A percentile compares a stretch with the other conserved stretches of the same genome.
Evolutionary conservation across 2,797 vertebrate genomes (phyloP).

Genomic region (Acipenser oxyrinchus): DNA sequence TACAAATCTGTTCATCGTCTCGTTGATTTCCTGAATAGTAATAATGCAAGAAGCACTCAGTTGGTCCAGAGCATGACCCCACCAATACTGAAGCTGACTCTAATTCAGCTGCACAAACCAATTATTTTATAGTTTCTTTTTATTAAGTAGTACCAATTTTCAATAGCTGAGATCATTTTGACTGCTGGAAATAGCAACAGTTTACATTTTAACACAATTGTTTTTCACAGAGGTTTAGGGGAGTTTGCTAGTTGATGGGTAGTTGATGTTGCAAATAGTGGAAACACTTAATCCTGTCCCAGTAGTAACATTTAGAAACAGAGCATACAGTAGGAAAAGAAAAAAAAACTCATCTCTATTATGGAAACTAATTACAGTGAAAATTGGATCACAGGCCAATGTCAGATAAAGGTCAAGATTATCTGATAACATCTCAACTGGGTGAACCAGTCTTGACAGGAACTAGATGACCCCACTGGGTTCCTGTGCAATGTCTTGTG

Average conservation of each 20-base stretch:
- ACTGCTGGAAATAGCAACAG: too few species aligned
- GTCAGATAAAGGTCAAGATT: slow-evolving; percentile 9
- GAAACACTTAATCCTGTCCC: slow-evolving; percentile 12
- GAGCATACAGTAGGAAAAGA: neutral
- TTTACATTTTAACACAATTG: too few species aligned
- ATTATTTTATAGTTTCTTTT: too few species aligned
- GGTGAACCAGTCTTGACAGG: neutral
- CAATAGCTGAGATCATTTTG: too few species aligned
- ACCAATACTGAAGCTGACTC: too few species aligned
- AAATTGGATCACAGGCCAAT: neutral
- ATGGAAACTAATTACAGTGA: slow-evolving; percentile 6
- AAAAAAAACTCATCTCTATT: slow-evolving; percentile 5
- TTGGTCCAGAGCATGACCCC: too few species aligned
- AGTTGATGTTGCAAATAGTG: slow-evolving; percentile 1
- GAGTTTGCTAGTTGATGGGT: neutral
- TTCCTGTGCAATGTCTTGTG: neutral
- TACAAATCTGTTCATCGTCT: too few species aligned
- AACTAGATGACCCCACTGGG: slow-evolving; percentile 2
- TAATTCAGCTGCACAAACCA: too few species aligned
- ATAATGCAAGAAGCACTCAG: too few species aligned
- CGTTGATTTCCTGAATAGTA: too few species aligned
- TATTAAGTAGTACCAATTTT: too few species aligned
- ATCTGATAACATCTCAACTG: slow-evolving; percentile 10
- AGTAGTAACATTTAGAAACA: slow-evolving; percentile 4
- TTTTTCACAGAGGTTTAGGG: too few species aligned